Percentiles rank a stretch among this genome's conserved stretches.
Evolutionary conservation across 2,113 vertebrate genomes (phyloP).

Genomic region (Ornithorhynchus anatinus): DNA sequence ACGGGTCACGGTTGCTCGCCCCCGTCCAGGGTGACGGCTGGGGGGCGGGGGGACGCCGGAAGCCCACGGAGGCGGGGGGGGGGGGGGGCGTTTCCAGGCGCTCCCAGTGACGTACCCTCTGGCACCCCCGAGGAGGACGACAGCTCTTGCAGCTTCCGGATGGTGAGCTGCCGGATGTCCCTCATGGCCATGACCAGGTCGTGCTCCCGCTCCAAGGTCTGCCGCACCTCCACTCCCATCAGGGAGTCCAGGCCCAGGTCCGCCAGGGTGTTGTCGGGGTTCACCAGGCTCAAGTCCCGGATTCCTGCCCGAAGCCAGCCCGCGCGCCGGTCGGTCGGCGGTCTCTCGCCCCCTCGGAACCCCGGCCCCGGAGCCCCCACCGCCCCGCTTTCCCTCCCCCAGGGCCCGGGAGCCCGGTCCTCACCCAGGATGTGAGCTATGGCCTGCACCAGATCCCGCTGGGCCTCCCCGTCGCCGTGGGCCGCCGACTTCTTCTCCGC

Average conservation of each 20-base stretch:
- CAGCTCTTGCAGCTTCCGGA: conserved; percentile 85
- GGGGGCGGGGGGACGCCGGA: too few species aligned
- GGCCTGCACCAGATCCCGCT: conserved; percentile 82
- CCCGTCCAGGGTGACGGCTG: too few species aligned
- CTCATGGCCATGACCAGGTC: conserved; percentile 89
- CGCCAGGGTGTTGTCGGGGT: conserved; percentile 81
- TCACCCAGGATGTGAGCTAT: conserved; percentile 92
- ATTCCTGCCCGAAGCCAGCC: conserved; percentile 72
- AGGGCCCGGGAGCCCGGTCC: not conserved
- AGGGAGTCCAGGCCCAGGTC: conserved; percentile 94
- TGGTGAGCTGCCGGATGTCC: conserved; percentile 87
- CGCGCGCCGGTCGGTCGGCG: too few species aligned
- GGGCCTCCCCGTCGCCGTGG: conserved; percentile 60
- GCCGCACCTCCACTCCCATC: conserved; percentile 96
- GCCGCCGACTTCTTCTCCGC: conserved; percentile 76
- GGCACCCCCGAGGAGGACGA: conserved; percentile 56
- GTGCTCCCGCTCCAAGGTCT: conserved; percentile 89
- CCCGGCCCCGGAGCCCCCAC: too few species aligned
- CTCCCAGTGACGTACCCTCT: conserved; percentile 57
- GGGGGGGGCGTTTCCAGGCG: not conserved
- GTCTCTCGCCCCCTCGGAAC: too few species aligned
- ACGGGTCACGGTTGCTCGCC: too few species aligned
- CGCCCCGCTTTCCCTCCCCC: too few species aligned
- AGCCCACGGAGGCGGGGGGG: not conserved
- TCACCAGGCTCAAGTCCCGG: conserved; percentile 81